Evolutionary conservation across 2,113 vertebrate genomes (phyloP).

Genomic region (Sylvicapra grimmia): DNA sequence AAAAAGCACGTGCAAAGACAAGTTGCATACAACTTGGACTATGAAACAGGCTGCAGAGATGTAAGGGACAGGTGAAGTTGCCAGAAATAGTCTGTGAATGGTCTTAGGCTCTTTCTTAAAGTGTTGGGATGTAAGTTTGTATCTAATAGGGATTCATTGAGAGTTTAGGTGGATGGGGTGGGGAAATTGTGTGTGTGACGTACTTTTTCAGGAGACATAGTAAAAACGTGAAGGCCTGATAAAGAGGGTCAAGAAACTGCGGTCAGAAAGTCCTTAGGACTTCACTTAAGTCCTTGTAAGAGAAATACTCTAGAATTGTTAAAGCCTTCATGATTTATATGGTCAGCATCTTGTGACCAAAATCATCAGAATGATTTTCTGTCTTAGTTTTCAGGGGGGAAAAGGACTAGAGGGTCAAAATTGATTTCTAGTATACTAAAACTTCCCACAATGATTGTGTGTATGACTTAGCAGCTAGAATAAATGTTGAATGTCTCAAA

Average conservation of each 20-base stretch:
- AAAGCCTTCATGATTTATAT: not conserved
- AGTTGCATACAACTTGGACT: not conserved
- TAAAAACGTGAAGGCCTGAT: not conserved
- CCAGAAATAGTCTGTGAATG: not conserved
- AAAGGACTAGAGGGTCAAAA: not conserved
- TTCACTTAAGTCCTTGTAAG: not conserved
- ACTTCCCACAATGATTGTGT: not conserved
- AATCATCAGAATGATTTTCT: slow-evolving; percentile 17
- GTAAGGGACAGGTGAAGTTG: not conserved
- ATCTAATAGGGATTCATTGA: not conserved
- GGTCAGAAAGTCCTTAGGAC: not conserved
- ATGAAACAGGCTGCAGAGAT: not conserved
- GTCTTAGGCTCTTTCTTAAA: not conserved
- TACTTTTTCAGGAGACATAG: not conserved
- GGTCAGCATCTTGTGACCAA: not conserved
- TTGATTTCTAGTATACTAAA: not conserved
- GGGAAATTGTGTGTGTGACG: not conserved
- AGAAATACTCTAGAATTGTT: not conserved
- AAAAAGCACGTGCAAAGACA: not conserved
- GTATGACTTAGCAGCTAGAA: not conserved
- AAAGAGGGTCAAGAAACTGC: not conserved
- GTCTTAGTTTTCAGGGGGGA: not conserved
- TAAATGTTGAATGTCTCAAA: not conserved
- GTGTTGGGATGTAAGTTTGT: not conserved
- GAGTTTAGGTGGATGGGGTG: not conserved